These are phyloP conservation scores for Neogobius melanostomus DNA, from an alignment of 2,113 vertebrate species.

Conservation along the genomic window DNA sequence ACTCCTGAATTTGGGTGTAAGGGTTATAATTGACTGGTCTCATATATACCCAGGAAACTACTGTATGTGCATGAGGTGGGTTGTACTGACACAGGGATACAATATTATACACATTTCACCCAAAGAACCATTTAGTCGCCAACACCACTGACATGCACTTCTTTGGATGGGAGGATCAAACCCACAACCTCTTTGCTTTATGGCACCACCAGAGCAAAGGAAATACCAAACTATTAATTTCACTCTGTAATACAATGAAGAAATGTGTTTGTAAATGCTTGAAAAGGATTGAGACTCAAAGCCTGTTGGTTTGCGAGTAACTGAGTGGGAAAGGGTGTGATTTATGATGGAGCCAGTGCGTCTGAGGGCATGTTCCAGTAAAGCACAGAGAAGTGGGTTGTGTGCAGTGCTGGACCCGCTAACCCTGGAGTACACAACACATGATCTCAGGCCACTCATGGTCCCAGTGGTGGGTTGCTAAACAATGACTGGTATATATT, in stretches of 20 bases:
- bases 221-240: too few species aligned
- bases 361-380: slow-evolving; percentile 12
- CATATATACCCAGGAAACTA: too few species aligned
- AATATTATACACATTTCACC: too few species aligned
- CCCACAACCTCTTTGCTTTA: too few species aligned
- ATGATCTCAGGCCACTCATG: slow-evolving; percentile 48
- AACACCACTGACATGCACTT: too few species aligned
- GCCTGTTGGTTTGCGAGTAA: slow-evolving; percentile 3
- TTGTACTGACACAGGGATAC: too few species aligned
- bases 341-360: slow-evolving; percentile 39
- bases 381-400: slow-evolving; percentile 22
- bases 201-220: too few species aligned
- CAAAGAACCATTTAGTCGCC: too few species aligned
- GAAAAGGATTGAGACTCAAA: slow-evolving; percentile 2
- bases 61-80: not conserved
- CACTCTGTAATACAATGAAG: too few species aligned
- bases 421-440: slow-evolving; percentile 62
- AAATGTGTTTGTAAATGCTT: not conserved
- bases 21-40: too few species aligned
- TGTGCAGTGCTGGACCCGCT: slow-evolving; percentile 44
- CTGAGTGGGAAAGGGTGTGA: slow-evolving; percentile 20
- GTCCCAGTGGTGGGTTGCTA: slow-evolving; percentile 1
- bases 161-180: too few species aligned
- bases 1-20: not conserved
- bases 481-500: too few species aligned